Evolutionary conservation across 2,888 invertebrate genomes (phyloP).

Genomic region (Ditylenchus weischeri): DNA sequence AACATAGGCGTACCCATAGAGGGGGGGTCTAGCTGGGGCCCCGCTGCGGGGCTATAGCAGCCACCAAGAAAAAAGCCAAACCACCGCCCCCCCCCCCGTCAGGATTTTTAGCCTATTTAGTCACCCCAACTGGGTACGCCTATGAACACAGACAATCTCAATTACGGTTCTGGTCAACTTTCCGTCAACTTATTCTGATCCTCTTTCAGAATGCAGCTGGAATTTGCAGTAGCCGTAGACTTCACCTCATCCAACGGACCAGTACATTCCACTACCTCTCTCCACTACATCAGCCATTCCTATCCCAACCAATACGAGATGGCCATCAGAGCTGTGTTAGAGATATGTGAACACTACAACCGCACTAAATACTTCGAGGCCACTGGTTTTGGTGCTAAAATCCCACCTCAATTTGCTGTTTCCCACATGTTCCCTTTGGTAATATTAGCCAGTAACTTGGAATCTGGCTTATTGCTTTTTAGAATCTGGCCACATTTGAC

Average conservation of each 20-base stretch:
- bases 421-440: slow-evolving; percentile 64
- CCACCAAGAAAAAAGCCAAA: no score
- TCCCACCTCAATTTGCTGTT: slow-evolving; percentile 63
- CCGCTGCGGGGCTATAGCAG: no score
- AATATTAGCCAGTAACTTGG: slow-evolving; percentile 27
- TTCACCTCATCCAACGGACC: slow-evolving; percentile 64
- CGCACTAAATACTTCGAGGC: slow-evolving; percentile 64
- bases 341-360: slow-evolving; percentile 52
- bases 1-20: no score
- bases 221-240: slow-evolving; percentile 63
- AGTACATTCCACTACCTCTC: slow-evolving; percentile 57
- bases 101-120: no score
- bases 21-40: no score
- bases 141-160: no score
- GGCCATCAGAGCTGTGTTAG: slow-evolving; percentile 56
- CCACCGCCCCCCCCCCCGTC: no score
- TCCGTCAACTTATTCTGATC: neutral
- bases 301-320: slow-evolving; percentile 63
- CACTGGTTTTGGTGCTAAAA: slow-evolving; percentile 65
- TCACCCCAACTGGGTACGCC: no score
- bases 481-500: slow-evolving; percentile 29
- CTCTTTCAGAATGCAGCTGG: slow-evolving; percentile 60
- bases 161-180: no score
- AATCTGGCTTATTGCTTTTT: neutral
- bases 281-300: slow-evolving; percentile 61